Evolutionary conservation across 1,140 invertebrate genomes (phyloP).

Genomic region (Steinernema khuongi): DNA sequence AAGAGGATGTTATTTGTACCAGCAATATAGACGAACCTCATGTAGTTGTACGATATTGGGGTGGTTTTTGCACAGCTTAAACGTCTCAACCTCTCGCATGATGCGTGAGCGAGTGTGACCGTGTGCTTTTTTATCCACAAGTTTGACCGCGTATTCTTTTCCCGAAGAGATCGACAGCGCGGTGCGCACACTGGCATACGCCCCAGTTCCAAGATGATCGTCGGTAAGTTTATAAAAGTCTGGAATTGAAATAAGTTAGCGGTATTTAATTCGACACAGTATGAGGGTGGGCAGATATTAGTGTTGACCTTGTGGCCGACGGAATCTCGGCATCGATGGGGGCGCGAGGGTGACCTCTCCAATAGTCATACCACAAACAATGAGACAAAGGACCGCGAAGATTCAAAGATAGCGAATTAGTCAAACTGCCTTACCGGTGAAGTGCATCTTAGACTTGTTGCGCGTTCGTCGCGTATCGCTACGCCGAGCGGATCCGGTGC

Average conservation of each 20-base stretch:
- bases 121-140: constrained; percentile 88
- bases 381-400: neutral
- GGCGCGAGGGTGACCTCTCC: neutral
- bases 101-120: constrained; percentile 83
- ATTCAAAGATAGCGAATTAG: neutral
- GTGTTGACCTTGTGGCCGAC: neutral
- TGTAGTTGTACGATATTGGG: constrained; percentile 87
- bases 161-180: constrained; percentile 83
- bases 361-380: neutral
- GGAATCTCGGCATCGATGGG: neutral
- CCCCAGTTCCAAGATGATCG: constrained; percentile 87
- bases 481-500: neutral
- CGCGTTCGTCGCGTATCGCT: neutral
- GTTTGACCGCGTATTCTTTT: constrained; percentile 88
- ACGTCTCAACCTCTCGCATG: constrained; percentile 95
- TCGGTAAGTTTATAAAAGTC: constrained; percentile 90
- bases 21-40: constrained; percentile 36
- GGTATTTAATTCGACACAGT: neutral
- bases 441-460: constrained; percentile 14
- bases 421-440: neutral
- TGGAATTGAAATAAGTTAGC: constrained; percentile 61
- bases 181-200: constrained; percentile 89
- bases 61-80: constrained; percentile 92
- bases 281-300: neutral
- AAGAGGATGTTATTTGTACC: neutral